Conservation (phyloP, 2,888 invertebrate species). For the Eutolmus rufibarbis region DNA sequence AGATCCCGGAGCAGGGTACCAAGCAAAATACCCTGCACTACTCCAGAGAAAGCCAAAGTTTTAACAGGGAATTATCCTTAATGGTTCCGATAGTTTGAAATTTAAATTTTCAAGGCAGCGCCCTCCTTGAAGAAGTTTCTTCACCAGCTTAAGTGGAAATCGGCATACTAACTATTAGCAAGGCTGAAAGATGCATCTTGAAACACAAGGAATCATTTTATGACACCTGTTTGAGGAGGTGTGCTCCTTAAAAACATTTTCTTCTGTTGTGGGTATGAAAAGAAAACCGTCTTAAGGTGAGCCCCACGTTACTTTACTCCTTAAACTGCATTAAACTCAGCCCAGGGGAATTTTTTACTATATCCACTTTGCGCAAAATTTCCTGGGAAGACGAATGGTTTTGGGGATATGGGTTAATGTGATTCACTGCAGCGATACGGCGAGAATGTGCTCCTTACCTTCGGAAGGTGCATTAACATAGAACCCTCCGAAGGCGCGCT, state of each 20-base stretch:
- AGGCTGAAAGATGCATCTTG: neutral
- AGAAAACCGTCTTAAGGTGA: neutral
- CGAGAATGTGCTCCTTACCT: neutral
- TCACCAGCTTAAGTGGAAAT: neutral
- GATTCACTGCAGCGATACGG: neutral
- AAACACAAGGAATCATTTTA: neutral
- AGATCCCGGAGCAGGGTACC: neutral
- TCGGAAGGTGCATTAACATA: neutral
- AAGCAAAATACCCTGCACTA: neutral
- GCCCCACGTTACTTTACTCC: neutral
- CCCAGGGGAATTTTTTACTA: neutral
- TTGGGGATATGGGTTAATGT: constrained; percentile 3
- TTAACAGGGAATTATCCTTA: neutral
- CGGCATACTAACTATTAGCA: neutral
- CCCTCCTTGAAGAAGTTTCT: neutral
- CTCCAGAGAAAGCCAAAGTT: neutral
- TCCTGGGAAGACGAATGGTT: neutral
- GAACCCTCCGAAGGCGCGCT: neutral
- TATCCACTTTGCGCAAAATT: neutral
- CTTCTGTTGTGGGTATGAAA: neutral
- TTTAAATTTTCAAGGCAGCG: neutral
- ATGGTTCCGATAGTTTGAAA: neutral
- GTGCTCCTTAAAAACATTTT: neutral
- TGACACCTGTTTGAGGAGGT: neutral
- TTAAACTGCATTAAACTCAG: neutral